Evolutionary conservation across 2,797 vertebrate species (phyloP), one percentile per base, ranked within the genome.

Genomic region (Enteromius argenteus): DNA sequence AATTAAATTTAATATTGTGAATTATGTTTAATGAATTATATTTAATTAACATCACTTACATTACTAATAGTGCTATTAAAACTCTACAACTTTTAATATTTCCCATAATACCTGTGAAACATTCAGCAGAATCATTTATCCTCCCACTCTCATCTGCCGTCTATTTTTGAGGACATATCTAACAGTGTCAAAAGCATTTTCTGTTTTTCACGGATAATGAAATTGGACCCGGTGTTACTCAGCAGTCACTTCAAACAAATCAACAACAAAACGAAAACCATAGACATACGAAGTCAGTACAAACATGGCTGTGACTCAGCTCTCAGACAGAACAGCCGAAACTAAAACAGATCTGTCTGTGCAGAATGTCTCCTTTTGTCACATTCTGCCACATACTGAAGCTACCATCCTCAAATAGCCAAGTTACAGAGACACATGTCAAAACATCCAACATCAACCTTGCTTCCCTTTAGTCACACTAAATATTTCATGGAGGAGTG

Each of bases 391-490:
- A 49, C 51, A 76, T 56, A 81, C 19, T 39, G 72, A 66, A 86
- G 10, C 72, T 69, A 64, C 46, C 72, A 35, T 72, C 77, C 77
- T 80, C 51, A 85, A 72, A 79, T 81, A 81, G 67, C 84, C 84
- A 67, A 84, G 82, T 87, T 81, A 79, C 44, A 81, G 74, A 74
- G 68, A 80, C 79, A 84, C 53, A 81, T 78, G 84, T 87, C 88
- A 87, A 82, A 87, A 86, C 83, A 89, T 85, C 56, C 76, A 79
- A 27, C 86, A 86, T 73, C 81, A 84, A 71, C 80, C 85, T 82
- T n/a, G 51, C 64, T 84, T 72, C 46, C 66, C 64, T 84, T 89
- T 85, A 87, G 80, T 87, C 87, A 74, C 80, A 56, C 80, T 89
- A 78, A 85, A 89, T 87, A 85, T 88, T 86, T 88, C 17, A 88